Conservation (phyloP, 1,140 invertebrate species). For the Hycleus phaleratus region DNA sequence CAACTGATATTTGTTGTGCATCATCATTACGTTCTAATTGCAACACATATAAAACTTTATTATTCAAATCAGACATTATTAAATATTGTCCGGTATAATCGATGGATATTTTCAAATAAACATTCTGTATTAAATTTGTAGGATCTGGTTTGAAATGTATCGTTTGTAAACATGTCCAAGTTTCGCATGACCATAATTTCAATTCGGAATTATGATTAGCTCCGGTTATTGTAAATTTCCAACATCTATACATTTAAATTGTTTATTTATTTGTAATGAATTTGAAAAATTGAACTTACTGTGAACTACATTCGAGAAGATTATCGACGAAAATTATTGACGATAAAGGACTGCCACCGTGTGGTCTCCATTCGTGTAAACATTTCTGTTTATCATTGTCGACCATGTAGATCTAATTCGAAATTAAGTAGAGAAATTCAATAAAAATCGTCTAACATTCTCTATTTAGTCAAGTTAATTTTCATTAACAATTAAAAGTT, state of each 20-base stretch:
- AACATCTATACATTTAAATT: conserved; percentile 55
- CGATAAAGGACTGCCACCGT: conserved; percentile 74
- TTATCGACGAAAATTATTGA: conserved; percentile 89
- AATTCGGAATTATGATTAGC: conserved; percentile 83
- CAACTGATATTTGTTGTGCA: conserved; percentile 48
- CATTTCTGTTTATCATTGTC: conserved; percentile 60
- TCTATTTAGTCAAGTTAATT: neutral
- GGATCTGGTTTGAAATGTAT: conserved; percentile 57
- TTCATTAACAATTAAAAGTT: neutral
- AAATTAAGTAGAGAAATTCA: conserved; percentile 47
- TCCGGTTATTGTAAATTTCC: conserved; percentile 90
- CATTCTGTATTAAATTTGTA: conserved; percentile 35
- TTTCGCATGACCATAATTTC: conserved; percentile 90
- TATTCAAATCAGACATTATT: conserved; percentile 74
- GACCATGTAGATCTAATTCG: conserved; percentile 57
- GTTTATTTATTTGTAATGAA: conserved; percentile 6
- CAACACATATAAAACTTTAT: conserved; percentile 69
- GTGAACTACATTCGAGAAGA: conserved; percentile 69
- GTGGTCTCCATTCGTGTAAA: conserved; percentile 86
- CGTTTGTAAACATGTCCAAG: conserved; percentile 87
- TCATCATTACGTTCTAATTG: conserved; percentile 53
- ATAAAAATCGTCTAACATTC: conserved; percentile 33
- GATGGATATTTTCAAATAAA: conserved; percentile 62
- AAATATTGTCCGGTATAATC: conserved; percentile 78
- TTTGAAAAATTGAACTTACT: conserved; percentile 54